Base-by-base conservation (phyloP, 2,888 invertebrate species). In the Zhuqinia jingwanae region DNA sequence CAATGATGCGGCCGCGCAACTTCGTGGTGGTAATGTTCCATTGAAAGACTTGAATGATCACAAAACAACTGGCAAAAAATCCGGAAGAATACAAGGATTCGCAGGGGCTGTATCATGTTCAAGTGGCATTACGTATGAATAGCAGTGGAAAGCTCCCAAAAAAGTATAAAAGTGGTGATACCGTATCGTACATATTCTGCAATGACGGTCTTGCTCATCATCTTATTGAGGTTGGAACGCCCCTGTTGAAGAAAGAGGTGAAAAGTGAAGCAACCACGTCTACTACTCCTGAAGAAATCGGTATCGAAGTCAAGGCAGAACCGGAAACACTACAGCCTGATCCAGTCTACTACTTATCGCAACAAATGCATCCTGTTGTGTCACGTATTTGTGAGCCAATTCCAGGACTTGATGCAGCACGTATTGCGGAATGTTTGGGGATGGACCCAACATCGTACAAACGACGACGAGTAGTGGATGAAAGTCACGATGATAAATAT, bases 291-390 rank as follows among this genome's bases (percentile, higher is more conserved):
- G 94, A 97, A 70, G 76, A 65, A 53, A 77, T 56, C 53, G 68
- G 97, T 98, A 89, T 1, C 25, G 99, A 99, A 92, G 92, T 97
- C 53, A 96, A 96, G 92, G 90, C 86, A 6, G 95, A 94, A 90
- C 42, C n/a, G 36, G 79, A 85, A 30, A 92, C 92, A 63, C 93
- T 97, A 0, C 95, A 95, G 92, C 94, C 97, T 1, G 99, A 99
- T 92, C 94, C 94, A 1, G 95, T 95, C 90, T 99, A 99, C 93
- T 99, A 99, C 93, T 93, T 99, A 90, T 95, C 96, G 0, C 96
- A 98, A 92, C 99, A 99, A 93, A 95, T 99, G 60, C 98, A 98
- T 92, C 99, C 99, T 0, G 98, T 99, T 0, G 96, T 99, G 88
- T 95, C 97, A 36, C 95, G 99, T 90, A 95, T 99, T 92, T 97